Base-by-base conservation (phyloP, 2,113 vertebrate genomes). In the Python bivittatus region DNA sequence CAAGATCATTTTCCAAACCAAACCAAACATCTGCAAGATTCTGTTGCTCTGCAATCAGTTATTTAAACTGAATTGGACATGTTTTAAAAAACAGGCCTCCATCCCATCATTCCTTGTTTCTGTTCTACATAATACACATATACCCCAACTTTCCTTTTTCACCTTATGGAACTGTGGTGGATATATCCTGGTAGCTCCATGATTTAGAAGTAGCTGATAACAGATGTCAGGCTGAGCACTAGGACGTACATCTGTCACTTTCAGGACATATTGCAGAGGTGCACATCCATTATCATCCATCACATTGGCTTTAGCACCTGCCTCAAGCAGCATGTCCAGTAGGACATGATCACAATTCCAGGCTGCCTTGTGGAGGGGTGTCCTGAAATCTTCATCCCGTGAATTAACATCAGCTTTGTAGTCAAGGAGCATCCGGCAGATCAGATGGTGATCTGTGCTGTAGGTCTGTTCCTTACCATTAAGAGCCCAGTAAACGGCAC, bases 111-210 rank as follows among this genome's bases (percentile, higher is more conserved):
- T 86, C 29, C 29, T 3, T 13, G 33, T 0, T 12, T 52, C 52
- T 13, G 12, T 11, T 53, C 84, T 29, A 53, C 48, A 86, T 27
- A 15, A 27, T 86, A 53, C 20, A 53, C 13, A 54, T 29, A n/a
- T 29, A 52, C 10, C 88, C n/a, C 29, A 38, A 11, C 6, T 38
- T 23, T 7, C 44, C 29, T 15, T 52, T 83, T 79, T 79, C 95
- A 99, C 99, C 99, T 99, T 99, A 92, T 99, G 99, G 97, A 99
- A 99, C 92, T 99, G 99, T 0, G 98, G 98, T 0, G 99, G 99
- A 96, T 99, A 99, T 91, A 99, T 98, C 12, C 98, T 97, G 0
- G 98, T 98, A 5, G 99, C 98, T 8, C 98, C 99, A 0, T 98
- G 96, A 95, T 99, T 99, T 52, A 99, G 96, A 2, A 99, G 98